Evolutionary conservation across 1,140 invertebrate species (phyloP).

Genomic region (Apis cerana): DNA sequence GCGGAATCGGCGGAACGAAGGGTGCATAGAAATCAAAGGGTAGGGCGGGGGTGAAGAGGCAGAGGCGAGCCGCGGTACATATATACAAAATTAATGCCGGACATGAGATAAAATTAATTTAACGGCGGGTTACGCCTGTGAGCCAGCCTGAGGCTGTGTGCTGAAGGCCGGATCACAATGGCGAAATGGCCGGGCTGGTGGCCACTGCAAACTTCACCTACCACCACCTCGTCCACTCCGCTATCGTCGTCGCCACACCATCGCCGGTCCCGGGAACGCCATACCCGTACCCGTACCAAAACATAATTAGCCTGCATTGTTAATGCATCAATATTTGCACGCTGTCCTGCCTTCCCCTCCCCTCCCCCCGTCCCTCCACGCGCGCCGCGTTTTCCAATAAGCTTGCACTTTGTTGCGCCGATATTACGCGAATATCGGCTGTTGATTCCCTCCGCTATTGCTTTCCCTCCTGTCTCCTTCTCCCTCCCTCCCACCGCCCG

Average conservation of each 20-base stretch:
- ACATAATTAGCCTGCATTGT: conserved; percentile 82
- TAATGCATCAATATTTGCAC: conserved; percentile 81
- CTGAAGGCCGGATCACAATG: conserved; percentile 80
- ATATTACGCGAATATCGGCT: conserved; percentile 61
- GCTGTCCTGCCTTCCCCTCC: conserved; percentile 74
- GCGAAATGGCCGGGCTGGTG: conserved; percentile 72
- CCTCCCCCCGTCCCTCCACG: conserved; percentile 29
- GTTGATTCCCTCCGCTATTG: conserved; percentile 53
- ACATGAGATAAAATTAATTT: conserved; percentile 82
- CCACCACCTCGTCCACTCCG: conserved; percentile 18
- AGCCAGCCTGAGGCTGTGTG: conserved; percentile 76
- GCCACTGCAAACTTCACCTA: conserved; percentile 73
- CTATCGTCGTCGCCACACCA: conserved; percentile 25
- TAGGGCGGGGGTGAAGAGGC: not conserved
- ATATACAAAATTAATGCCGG: conserved; percentile 76
- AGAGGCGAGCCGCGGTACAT: conserved; percentile 23
- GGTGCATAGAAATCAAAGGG: not conserved
- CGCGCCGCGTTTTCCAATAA: conserved; percentile 66
- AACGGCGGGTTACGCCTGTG: conserved; percentile 71
- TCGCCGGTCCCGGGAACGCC: conserved; percentile 49
- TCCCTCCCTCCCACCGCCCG: not conserved
- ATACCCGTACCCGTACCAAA: conserved; percentile 71
- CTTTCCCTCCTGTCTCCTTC: conserved; percentile 3
- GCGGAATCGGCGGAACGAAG: not conserved
- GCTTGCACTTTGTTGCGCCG: conserved; percentile 62